Conservation (phyloP, 2,797 vertebrate genomes). For the Labeo calbasu region DNA sequence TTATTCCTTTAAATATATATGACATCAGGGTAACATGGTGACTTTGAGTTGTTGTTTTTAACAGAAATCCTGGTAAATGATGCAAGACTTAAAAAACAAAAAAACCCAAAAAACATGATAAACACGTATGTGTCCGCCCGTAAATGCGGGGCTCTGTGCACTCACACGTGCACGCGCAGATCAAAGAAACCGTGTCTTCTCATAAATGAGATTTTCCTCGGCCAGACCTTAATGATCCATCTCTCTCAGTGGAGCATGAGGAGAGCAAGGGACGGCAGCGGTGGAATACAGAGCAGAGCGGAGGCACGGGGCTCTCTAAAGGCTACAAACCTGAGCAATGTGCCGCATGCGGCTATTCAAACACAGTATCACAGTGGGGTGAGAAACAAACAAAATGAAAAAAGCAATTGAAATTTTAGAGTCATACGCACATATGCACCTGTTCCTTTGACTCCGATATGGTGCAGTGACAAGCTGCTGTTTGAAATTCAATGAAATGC, state of each 20-base stretch:
- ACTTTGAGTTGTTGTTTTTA: conserved; percentile 6
- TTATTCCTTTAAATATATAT: neutral
- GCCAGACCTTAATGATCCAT: conserved; percentile 51
- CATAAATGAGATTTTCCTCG: conserved; percentile 49
- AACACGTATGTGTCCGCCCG: conserved; percentile 18
- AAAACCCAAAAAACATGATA: neutral
- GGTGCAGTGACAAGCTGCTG: conserved; percentile 46
- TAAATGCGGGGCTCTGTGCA: neutral
- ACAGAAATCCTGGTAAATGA: conserved; percentile 3
- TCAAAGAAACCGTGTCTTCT: conserved; percentile 44
- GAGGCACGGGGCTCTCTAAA: conserved; percentile 16
- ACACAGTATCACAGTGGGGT: conserved; percentile 40
- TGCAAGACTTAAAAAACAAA: neutral
- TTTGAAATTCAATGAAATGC: conserved; percentile 71
- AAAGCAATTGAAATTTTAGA: conserved; percentile 43
- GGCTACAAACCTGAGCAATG: conserved; percentile 40
- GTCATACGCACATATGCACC: conserved; percentile 42
- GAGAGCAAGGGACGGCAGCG: conserved; percentile 30
- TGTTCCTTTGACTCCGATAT: conserved; percentile 49
- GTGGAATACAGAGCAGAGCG: conserved; percentile 46
- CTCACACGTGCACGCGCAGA: conserved; percentile 12
- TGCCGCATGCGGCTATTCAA: conserved; percentile 47
- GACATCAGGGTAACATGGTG: neutral
- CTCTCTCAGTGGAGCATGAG: conserved; percentile 45
- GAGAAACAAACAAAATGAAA: conserved; percentile 51